These are phyloP conservation scores for Homalodisca vitripennis DNA, from an alignment of 1,140 invertebrate genomes.

Conservation along the genomic window DNA sequence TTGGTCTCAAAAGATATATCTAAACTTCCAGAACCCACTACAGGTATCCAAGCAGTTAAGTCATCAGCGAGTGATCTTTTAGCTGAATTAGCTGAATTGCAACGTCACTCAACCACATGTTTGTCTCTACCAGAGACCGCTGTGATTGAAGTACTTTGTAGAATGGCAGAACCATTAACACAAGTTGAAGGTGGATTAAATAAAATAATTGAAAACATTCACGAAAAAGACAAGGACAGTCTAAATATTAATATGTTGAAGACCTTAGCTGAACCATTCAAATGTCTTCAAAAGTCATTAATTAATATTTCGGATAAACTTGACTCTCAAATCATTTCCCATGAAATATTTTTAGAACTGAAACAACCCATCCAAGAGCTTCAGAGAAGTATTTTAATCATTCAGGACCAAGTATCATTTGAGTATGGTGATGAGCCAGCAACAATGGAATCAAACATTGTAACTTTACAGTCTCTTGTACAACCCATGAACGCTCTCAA, in stretches of 20 bases:
- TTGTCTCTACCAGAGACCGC: conserved; percentile 5
- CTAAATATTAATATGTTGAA: conserved; percentile 38
- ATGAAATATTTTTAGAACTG: conserved; percentile 33
- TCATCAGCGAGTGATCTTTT: conserved; percentile 37
- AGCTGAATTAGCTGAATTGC: conserved; percentile 27
- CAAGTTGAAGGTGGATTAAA: conserved; percentile 36
- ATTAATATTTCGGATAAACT: conserved; percentile 34
- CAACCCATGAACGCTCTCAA: conserved; percentile 39
- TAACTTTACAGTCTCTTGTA: conserved; percentile 39
- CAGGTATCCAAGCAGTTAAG: conserved; percentile 37
- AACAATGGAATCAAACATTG: conserved; percentile 40
- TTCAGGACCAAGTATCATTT: conserved; percentile 42
- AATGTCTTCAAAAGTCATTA: conserved; percentile 42
- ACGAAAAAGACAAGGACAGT: conserved; percentile 36
- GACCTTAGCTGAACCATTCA: conserved; percentile 39
- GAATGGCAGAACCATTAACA: conserved; percentile 34
- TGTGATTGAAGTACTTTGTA: conserved; percentile 23
- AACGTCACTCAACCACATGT: conserved; percentile 3
- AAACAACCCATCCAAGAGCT: conserved; percentile 41
- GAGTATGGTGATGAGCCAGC: conserved; percentile 41
- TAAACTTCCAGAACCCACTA: conserved; percentile 34
- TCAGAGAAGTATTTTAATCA: conserved; percentile 39
- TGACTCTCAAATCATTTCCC: conserved; percentile 29
- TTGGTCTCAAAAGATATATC: conserved; percentile 30
- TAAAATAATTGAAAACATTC: conserved; percentile 35